Base-by-base conservation (phyloP, 2,797 vertebrate genomes). In the Eleutherodactylus coqui region DNA sequence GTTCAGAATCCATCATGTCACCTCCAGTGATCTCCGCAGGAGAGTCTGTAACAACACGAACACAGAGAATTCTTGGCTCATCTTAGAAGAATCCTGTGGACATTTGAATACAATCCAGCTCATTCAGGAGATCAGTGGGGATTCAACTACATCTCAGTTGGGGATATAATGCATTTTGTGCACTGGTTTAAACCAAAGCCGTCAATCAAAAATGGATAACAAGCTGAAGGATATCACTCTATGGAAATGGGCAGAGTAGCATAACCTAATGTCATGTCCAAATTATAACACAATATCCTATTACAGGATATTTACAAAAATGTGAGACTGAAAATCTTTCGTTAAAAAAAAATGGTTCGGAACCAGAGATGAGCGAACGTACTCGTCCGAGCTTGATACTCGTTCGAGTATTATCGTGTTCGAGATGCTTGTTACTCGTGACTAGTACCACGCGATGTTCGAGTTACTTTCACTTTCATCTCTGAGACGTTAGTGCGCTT, bases 1-100 rank as follows among this genome's bases (percentile, higher is more conserved):
- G 62, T n/a, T 17, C 45, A 82, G 21, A 82, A 67, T 53, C 47
- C 32, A 67, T 82, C 49, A 38, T 82, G 60, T 47, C 14, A 45
- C 55, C 64, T 16, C 19, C 32, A 9, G 24, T 38, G 34, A 8
- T 73, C 64, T 75, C 70, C 60, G 70, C 29, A 17, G 79, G 62
- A 47, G 16, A 11, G 21, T 55, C 51, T 58, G 51, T 78, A 78
- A 78, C 49, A 55, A 78, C 21, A 58, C 34, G 4, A 38, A 19
- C 11, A 55, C 10, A 58, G 21, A 78, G 51, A 78, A 58, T 55
- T 78, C 51, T 78, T 55, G 32, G 34, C 75, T 58, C 21, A n/a
- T 36, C 19, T 6, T 78, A 4, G 24, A 73, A 73, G 70, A 73
- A 73, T 73, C 38, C 70, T 38, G 51, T 55, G 51, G 21, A 55